Percentiles rank a stretch among this genome's conserved stretches.
Evolutionary conservation across 2,888 invertebrate genomes (phyloP).

Genomic region (Hipparchia semele): DNA sequence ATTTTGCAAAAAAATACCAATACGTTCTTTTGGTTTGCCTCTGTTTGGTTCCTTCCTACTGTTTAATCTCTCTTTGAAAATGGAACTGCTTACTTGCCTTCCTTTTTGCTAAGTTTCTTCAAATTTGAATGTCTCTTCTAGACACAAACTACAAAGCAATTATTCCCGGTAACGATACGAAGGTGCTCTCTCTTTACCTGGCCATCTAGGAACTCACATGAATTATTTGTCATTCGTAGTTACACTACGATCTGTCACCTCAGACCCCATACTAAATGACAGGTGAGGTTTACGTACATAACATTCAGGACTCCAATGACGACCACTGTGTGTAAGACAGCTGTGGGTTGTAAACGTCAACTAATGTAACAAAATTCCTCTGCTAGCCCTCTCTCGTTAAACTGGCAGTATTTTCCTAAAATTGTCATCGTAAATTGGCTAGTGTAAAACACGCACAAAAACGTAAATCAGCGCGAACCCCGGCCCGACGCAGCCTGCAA

Average conservation of each 20-base stretch:
- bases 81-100: background rate
- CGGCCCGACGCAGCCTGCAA: slow-evolving; percentile 34
- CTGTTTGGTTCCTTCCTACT: background rate
- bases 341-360: too few species aligned
- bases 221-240: background rate
- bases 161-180: too few species aligned
- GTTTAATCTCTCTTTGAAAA: background rate
- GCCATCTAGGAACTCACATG: too few species aligned
- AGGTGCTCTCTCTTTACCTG: too few species aligned
- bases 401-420: slow-evolving; percentile 25
- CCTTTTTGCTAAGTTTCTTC: too few species aligned
- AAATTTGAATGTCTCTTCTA: too few species aligned
- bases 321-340: too few species aligned
- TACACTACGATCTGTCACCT: background rate
- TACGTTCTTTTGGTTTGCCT: background rate
- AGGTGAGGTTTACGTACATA: too few species aligned
- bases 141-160: too few species aligned
- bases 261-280: too few species aligned
- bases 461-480: slow-evolving; percentile 40
- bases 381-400: background rate
- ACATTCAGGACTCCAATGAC: too few species aligned
- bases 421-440: slow-evolving; percentile 29
- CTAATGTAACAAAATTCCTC: too few species aligned
- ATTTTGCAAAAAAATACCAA: background rate
- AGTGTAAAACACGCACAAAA: slow-evolving; percentile 34